Evolutionary conservation across 1,140 invertebrate genomes (phyloP).

Genomic region (Panagrolaimus sp.): DNA sequence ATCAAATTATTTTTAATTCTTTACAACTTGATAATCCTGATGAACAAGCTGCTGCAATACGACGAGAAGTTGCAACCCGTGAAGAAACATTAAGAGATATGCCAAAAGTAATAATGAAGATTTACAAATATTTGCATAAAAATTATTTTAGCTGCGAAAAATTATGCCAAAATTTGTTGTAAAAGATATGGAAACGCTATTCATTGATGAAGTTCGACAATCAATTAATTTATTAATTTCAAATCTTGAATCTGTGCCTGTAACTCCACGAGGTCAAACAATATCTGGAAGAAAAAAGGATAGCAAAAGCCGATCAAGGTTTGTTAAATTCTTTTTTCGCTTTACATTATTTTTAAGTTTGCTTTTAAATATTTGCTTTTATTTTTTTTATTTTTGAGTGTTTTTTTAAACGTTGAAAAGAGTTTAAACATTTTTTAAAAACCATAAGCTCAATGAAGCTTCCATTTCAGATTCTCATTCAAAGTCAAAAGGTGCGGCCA

Average conservation of each 20-base stretch:
- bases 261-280: conserved; percentile 72
- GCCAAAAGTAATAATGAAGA: conserved; percentile 72
- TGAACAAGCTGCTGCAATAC: conserved; percentile 97
- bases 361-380: conserved; percentile 9
- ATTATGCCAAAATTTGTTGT: conserved; percentile 97
- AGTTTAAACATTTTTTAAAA: not conserved
- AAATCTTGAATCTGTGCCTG: conserved; percentile 94
- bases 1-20: conserved; percentile 96
- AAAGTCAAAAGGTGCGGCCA: conserved; percentile 25
- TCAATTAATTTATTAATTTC: conserved; percentile 96
- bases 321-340: conserved; percentile 51
- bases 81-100: conserved; percentile 92
- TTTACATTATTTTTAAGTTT: conserved; percentile 9
- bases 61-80: conserved; percentile 91
- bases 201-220: conserved; percentile 93
- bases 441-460: not conserved
- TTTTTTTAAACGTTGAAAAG: conserved; percentile 3
- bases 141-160: conserved; percentile 78
- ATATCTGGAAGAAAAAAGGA: conserved; percentile 71
- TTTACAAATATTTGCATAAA: conserved; percentile 18
- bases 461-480: conserved; percentile 31
- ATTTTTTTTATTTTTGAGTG: conserved; percentile 2
- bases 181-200: conserved; percentile 99
- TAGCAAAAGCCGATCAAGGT: conserved; percentile 92
- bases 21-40: conserved; percentile 97